Conservation (phyloP, 1,140 invertebrate genomes). For the Drosophila neocordata region DNA sequence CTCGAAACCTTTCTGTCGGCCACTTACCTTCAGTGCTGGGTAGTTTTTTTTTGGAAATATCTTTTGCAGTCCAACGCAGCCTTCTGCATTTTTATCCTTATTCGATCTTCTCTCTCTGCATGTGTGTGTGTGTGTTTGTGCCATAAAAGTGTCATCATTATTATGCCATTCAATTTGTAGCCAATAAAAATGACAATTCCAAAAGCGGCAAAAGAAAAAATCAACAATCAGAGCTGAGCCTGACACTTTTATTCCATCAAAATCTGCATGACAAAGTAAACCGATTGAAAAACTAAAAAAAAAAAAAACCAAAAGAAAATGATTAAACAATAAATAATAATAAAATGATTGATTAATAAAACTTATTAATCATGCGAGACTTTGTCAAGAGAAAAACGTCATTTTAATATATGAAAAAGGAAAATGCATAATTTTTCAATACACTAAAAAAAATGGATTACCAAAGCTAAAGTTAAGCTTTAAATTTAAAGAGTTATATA, state of each 20-base stretch:
- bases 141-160: constrained; percentile 59
- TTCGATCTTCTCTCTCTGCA: background rate
- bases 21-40: constrained; percentile 9
- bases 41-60: constrained; percentile 13
- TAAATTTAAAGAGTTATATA: no score
- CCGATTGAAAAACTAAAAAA: background rate
- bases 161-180: constrained; percentile 57
- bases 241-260: constrained; percentile 48
- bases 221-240: constrained; percentile 21
- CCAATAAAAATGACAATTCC: constrained; percentile 45
- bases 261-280: constrained; percentile 5
- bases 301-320: background rate
- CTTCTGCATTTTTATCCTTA: background rate
- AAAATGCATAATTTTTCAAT: no score
- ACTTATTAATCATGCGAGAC: background rate
- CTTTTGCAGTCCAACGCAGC: constrained; percentile 6
- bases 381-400: background rate
- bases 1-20: constrained; percentile 21
- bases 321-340: background rate
- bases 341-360: background rate
- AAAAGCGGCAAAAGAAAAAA: constrained; percentile 37
- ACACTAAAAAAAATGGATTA: no score
- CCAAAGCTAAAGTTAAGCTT: no score
- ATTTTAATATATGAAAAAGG: no score
- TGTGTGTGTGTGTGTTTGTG: constrained; percentile 30